phyloP scores from a whole-genome alignment of 2,888 invertebrate species.

The Chrysina gloriosa region DNA sequence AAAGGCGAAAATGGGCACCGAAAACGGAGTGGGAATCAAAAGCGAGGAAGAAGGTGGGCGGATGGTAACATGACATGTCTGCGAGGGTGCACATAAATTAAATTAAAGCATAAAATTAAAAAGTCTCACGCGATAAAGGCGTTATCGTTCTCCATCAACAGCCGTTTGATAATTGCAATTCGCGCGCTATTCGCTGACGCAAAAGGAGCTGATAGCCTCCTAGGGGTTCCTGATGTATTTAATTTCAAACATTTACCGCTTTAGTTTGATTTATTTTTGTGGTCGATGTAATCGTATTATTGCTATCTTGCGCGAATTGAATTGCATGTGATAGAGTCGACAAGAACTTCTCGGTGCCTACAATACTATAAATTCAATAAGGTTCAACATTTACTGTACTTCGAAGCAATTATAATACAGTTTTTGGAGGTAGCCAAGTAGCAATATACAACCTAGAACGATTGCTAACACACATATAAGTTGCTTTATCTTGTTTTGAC shows the following conservation, averaged over 20 bases:
- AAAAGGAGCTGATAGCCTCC: background rate
- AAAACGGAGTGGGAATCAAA: background rate
- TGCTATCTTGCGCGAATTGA: too few relatives aligned
- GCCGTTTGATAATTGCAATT: slow-evolving; percentile 29
- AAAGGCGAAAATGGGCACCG: slow-evolving; percentile 25
- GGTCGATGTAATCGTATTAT: background rate
- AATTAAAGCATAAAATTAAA: slow-evolving; percentile 33
- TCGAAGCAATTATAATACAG: too few relatives aligned
- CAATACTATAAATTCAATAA: too few relatives aligned
- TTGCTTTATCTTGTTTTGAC: too few relatives aligned
- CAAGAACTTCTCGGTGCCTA: too few relatives aligned
- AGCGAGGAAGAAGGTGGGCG: background rate
- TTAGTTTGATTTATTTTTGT: background rate
- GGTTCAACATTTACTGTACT: too few relatives aligned
- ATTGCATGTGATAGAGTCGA: too few relatives aligned
- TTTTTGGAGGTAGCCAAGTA: too few relatives aligned
- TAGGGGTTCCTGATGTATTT: slow-evolving; percentile 3
- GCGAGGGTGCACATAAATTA: slow-evolving; percentile 25
- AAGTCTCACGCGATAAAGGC: slow-evolving; percentile 20
- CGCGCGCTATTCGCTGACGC: slow-evolving; percentile 1
- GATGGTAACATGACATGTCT: slow-evolving; percentile 4
- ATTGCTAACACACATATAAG: too few relatives aligned
- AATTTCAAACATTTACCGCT: background rate
- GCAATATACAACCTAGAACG: too few relatives aligned
- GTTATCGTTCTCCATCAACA: slow-evolving; percentile 15